These are phyloP conservation scores for Liparis tanakae DNA, from an alignment of 2,797 vertebrate genomes.

Conservation along the genomic window DNA sequence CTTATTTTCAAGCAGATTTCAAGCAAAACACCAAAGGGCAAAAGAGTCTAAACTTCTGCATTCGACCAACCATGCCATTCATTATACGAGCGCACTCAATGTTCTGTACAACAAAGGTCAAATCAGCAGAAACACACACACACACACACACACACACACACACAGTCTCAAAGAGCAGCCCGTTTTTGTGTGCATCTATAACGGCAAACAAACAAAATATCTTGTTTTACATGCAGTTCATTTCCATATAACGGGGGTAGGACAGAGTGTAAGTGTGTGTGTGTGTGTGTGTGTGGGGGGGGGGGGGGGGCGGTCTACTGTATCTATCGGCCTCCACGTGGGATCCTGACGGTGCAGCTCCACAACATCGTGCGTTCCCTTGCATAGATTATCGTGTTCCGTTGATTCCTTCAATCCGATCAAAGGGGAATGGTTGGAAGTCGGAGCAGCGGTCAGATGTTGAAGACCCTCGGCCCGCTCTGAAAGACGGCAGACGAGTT, in stretches of 20 bases:
- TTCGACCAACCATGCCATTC: conserved; percentile 36
- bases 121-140: conserved; percentile 26
- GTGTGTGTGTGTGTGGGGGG: too few species aligned
- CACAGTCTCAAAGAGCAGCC: conserved; percentile 53
- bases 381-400: conserved; percentile 83
- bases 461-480: conserved; percentile 88
- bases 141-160: conserved; percentile 25
- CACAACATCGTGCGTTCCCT: conserved; percentile 62
- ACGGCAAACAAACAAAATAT: conserved; percentile 32
- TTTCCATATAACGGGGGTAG: conserved; percentile 54
- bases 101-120: conserved; percentile 45
- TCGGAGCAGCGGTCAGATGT: conserved; percentile 82
- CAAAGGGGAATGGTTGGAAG: conserved; percentile 46
- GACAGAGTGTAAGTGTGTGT: conserved; percentile 22
- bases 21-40: conserved; percentile 61
- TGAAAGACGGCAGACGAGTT: conserved; percentile 96
- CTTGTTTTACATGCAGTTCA: conserved; percentile 75
- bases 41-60: conserved; percentile 50
- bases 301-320: background rate
- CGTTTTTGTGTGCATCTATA: conserved; percentile 58
- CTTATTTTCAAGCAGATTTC: conserved; percentile 64
- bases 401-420: conserved; percentile 34
- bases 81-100: conserved; percentile 39
- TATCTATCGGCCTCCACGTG: conserved; percentile 29
- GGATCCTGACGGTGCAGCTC: conserved; percentile 40